Conservation (phyloP, 2,888 invertebrate species). For the Watsonalla binaria region DNA sequence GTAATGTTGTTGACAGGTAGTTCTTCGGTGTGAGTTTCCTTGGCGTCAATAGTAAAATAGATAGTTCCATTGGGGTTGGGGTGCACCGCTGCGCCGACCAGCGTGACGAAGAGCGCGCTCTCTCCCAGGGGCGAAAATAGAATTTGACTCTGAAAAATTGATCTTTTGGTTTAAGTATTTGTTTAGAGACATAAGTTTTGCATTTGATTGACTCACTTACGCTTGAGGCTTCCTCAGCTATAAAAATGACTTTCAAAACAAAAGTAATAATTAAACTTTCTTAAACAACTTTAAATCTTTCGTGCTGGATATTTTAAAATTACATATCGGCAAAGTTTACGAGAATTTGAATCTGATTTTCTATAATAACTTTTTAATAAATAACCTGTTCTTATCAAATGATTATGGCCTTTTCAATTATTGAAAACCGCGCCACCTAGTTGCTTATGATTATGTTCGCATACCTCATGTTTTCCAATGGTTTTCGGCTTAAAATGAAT, state of each 20-base stretch:
- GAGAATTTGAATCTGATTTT: no score
- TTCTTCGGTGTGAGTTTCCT: constrained; percentile 46
- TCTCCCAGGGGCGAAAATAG: constrained; percentile 64
- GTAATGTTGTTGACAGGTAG: constrained; percentile 61
- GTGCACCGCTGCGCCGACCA: constrained; percentile 43
- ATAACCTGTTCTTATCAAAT: no score
- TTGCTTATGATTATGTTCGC: background rate
- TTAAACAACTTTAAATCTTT: no score
- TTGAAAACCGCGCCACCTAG: no score
- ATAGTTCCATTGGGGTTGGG: constrained; percentile 61
- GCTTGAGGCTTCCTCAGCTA: no score
- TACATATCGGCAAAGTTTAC: no score
- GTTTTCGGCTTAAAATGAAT: constrained; percentile 61
- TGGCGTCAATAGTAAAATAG: constrained; percentile 45
- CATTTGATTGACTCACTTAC: no score
- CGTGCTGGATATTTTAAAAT: no score
- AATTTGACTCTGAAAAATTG: constrained; percentile 45
- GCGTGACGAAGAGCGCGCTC: constrained; percentile 48
- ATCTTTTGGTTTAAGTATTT: background rate
- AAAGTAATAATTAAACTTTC: no score
- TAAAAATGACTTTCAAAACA: no score
- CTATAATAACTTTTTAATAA: no score
- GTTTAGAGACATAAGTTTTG: background rate
- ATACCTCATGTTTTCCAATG: constrained; percentile 62
- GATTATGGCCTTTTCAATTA: no score